Evolutionary conservation across 2,797 vertebrate genomes (phyloP).

Genomic region (Schizopygopsis pylzovi): DNA sequence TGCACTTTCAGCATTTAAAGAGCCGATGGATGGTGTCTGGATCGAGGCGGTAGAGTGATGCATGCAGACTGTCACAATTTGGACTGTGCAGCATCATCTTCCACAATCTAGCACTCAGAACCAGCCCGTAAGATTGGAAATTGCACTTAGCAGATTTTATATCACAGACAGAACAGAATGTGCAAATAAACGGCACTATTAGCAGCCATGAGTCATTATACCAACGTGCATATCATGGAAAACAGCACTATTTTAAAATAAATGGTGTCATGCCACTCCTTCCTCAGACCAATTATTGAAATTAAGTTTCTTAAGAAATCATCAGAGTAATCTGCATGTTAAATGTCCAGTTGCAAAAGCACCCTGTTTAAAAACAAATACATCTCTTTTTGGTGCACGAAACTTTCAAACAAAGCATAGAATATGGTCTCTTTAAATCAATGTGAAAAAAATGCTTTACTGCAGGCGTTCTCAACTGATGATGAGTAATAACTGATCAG

Average conservation of each 20-base stretch:
- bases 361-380: not conserved
- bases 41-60: not conserved
- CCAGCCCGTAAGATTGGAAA: not conserved
- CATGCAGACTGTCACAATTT: not conserved
- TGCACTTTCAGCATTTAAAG: conserved; percentile 22
- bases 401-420: not conserved
- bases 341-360: not conserved
- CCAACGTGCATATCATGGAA: not conserved
- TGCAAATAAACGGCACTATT: not conserved
- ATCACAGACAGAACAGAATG: not conserved
- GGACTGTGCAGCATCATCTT: conserved; percentile 2
- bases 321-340: not conserved
- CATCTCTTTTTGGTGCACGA: not conserved
- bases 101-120: not conserved
- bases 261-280: not conserved
- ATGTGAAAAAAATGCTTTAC: not conserved
- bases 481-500: not conserved
- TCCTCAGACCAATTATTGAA: not conserved
- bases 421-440: not conserved
- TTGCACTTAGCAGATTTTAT: conserved; percentile 24
- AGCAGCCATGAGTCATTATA: not conserved
- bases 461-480: not conserved
- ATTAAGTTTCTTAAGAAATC: not conserved
- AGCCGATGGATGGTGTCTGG: not conserved
- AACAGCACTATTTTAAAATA: not conserved